These are phyloP conservation scores for Metopia argyrocephala DNA, from an alignment of 2,888 invertebrate species.

Conservation along the genomic window DNA sequence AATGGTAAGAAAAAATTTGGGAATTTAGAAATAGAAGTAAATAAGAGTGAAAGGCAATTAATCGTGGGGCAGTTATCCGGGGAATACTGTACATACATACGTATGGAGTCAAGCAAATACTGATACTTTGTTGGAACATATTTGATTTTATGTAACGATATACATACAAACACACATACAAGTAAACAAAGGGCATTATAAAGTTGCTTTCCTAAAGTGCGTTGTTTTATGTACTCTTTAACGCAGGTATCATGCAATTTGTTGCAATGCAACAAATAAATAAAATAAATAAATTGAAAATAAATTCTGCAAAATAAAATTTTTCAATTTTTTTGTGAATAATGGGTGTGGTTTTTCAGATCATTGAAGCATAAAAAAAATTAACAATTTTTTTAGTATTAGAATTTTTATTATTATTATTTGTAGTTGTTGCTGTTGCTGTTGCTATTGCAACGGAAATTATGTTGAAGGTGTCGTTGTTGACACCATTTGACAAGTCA, in stretches of 20 bases:
- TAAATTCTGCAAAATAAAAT: too few relatives aligned
- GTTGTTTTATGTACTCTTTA: constrained; percentile 48
- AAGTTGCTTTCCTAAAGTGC: constrained; percentile 29
- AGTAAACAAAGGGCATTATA: too few relatives aligned
- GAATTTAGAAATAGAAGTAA: too few relatives aligned
- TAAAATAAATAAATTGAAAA: constrained; percentile 9
- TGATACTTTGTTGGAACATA: constrained; percentile 9
- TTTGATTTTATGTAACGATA: too few relatives aligned
- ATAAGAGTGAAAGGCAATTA: too few relatives aligned
- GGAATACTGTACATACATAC: neutral
- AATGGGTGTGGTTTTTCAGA: constrained; percentile 53
- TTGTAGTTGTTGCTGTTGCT: neutral
- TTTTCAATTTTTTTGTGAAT: too few relatives aligned
- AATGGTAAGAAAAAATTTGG: too few relatives aligned
- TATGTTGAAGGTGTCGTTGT: constrained; percentile 66
- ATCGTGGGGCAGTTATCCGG: too few relatives aligned
- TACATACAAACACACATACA: too few relatives aligned
- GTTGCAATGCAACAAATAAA: constrained; percentile 38
- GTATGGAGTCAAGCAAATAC: neutral
- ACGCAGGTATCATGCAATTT: constrained; percentile 40
- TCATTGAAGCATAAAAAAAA: constrained; percentile 46
- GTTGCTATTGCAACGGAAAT: constrained; percentile 63
- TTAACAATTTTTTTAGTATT: too few relatives aligned
- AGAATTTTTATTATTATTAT: too few relatives aligned
- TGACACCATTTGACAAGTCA: constrained; percentile 64